Base-by-base conservation (phyloP, 2,113 vertebrate genomes). In the Agapornis roseicollis region DNA sequence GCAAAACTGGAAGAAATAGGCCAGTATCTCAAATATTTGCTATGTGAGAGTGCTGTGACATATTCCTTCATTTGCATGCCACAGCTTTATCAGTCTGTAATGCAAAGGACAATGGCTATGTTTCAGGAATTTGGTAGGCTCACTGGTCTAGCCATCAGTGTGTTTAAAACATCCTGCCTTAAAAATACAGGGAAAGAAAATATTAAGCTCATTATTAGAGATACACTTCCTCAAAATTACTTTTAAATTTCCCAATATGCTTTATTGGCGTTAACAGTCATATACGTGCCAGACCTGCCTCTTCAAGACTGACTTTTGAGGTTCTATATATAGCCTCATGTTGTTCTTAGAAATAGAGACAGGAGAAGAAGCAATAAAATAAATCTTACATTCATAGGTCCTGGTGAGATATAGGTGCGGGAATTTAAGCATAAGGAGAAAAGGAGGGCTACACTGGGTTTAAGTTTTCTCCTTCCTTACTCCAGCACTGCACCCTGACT, bases 71-170 rank as follows among this genome's bases (percentile, higher is more conserved):
- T 61, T 66, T 86, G n/a, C 60, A 72, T 24, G 10, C 4, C 50
- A 71, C 11, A 65, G 5, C 6, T 53, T 5, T 39, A 42, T 28
- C 23, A 33, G 3, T 28, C 15, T 44, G 11, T 11, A 11, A 11
- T 31, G 5, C 28, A 69, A 76, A 58, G 23, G 20, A 73, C 14
- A 88, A 37, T 8, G 11, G 4, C 20, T 13, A 2, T 17, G 5
- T n/a, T 88, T 69, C 46, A 37, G 37, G 19, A 87, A 66, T 84
- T 35, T 53, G 12, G 18, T 44, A 58, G n/a, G 27, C 4, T 82
- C 18, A 7, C 7, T 63, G 5, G 17, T 46, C 19, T 1, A 5
- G 2, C 3, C 0, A 0, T 53, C 3, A 1, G 6, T 44, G 18
- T 44, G 31, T 1, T 73, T 61, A 49, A 84, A 37, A 6, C 11